Conservation (phyloP, 2,888 invertebrate species). For the Tribolium freemani region DNA sequence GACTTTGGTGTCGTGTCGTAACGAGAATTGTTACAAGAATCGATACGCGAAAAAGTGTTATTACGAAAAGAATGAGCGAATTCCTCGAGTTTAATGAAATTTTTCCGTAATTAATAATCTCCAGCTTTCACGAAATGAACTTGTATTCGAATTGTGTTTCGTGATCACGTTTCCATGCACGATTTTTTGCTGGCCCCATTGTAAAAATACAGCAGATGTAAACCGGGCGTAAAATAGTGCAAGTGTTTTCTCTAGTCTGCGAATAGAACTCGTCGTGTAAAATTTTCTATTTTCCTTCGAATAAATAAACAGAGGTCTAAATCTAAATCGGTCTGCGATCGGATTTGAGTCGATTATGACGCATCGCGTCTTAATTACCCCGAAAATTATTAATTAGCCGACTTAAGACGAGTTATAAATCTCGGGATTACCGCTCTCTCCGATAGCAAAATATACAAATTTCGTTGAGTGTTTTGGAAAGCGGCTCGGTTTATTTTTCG, state of each 20-base stretch:
- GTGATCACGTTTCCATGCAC: not conserved
- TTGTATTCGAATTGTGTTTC: not conserved
- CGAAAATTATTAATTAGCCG: constrained; percentile 2
- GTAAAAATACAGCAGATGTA: constrained; percentile 10
- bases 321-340: not conserved
- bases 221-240: constrained; percentile 4
- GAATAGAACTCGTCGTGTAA: constrained; percentile 11
- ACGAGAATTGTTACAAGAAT: not conserved
- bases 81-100: not conserved
- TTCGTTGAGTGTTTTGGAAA: constrained; percentile 30
- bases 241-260: not conserved
- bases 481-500: constrained; percentile 23
- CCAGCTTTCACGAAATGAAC: not conserved
- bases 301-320: constrained; percentile 1
- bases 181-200: not conserved
- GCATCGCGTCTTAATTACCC: not conserved
- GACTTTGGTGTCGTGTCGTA: not conserved
- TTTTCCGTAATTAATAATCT: not conserved
- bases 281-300: constrained; percentile 13
- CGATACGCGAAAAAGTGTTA: not conserved
- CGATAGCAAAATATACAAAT: constrained; percentile 24
- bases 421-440: constrained; percentile 1
- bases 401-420: constrained; percentile 7
- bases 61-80: not conserved
- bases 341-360: not conserved